A percentile compares a stretch with the other conserved stretches of the same genome.
Conservation (phyloP, 2,888 invertebrate genomes). For the Mactromeris polynyma region DNA sequence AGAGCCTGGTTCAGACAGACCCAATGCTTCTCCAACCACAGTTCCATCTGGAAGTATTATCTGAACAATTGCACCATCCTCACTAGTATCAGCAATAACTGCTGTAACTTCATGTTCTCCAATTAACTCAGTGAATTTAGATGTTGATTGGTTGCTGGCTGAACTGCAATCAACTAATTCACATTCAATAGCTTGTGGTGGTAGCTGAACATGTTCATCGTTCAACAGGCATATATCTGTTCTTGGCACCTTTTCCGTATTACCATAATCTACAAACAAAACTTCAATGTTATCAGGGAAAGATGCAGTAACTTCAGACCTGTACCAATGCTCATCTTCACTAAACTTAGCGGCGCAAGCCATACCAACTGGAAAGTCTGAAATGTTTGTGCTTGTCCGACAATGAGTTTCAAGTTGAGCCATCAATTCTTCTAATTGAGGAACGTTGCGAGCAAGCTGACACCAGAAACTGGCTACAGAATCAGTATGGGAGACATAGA, state of each 20-base stretch:
- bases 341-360: constrained; percentile 80
- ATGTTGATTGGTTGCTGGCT: constrained; percentile 60
- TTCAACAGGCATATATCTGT: constrained; percentile 74
- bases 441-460: constrained; percentile 66
- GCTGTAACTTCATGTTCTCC: constrained; percentile 62
- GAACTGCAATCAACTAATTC: constrained; percentile 59
- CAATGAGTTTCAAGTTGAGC: constrained; percentile 71
- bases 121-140: constrained; percentile 64
- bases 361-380: constrained; percentile 59
- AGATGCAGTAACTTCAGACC: constrained; percentile 76
- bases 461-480: constrained; percentile 79
- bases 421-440: constrained; percentile 74
- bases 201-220: constrained; percentile 71
- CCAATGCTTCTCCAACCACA: constrained; percentile 55
- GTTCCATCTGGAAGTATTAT: constrained; percentile 52
- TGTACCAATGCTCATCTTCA: constrained; percentile 83
- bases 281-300: constrained; percentile 75
- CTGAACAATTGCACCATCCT: constrained; percentile 45
- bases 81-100: constrained; percentile 44
- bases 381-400: constrained; percentile 45
- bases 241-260: constrained; percentile 74
- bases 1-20: constrained; percentile 45
- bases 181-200: constrained; percentile 81
- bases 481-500: constrained; percentile 74
- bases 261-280: constrained; percentile 86